These are phyloP conservation scores for Argya squamiceps DNA, from an alignment of 2,797 vertebrate genomes.

Conservation along the genomic window DNA sequence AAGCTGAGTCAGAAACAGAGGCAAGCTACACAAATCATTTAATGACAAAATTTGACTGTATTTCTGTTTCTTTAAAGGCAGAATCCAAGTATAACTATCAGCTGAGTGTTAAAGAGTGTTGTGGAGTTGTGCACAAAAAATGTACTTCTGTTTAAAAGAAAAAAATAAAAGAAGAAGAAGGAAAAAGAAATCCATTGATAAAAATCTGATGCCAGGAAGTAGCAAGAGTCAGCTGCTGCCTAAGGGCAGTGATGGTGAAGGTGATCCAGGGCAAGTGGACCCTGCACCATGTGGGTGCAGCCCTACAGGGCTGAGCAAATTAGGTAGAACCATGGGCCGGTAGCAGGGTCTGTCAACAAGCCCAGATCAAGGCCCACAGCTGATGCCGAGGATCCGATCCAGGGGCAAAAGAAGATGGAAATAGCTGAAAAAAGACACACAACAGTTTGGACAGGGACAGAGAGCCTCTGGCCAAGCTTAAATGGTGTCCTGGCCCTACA, in stretches of 20 bases:
- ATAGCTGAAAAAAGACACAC: neutral
- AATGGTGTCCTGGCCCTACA: neutral
- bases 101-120: neutral
- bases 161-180: neutral
- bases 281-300: rapidly evolving
- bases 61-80: neutral
- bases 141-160: neutral
- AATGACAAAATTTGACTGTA: neutral
- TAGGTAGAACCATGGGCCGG: neutral
- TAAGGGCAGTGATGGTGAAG: neutral
- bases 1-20: neutral
- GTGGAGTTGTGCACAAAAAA: neutral
- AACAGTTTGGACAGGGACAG: neutral
- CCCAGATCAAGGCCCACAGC: neutral
- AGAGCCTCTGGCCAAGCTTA: neutral
- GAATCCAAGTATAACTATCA: neutral
- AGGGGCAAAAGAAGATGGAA: neutral
- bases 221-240: neutral
- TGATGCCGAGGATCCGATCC: rapidly evolving
- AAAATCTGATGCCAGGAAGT: neutral
- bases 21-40: neutral
- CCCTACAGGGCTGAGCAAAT: neutral
- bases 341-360: neutral
- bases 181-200: neutral
- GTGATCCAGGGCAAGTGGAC: neutral